Evolutionary conservation across 2,113 vertebrate species (phyloP), one percentile per base, ranked within the genome.

Genomic region (Spea bombifrons): DNA sequence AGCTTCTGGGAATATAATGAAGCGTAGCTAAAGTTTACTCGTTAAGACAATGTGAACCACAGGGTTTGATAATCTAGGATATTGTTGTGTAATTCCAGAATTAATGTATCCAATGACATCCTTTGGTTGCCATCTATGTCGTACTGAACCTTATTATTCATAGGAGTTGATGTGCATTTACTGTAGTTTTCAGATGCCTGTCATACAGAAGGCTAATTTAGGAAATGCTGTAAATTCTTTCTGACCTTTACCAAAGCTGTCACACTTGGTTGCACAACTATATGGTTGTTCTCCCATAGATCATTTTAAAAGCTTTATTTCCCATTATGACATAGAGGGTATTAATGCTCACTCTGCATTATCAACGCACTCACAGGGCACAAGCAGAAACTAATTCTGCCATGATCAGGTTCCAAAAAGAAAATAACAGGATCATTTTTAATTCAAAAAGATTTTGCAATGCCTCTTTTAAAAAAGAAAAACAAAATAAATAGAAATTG

Each of bases 301-400:
- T 80, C 77, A 80, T 80, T 80, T 80, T 80, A 80, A 80, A 80
- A 80, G 77, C 77, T 80, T 80, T 80, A 73, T 80, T 80, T 80
- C 73, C 77, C 77, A 80, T 73, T 80, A 80, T 73, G 70, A 46
- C 48, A 64, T 68, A 73, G 53, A 80, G 67, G 77, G 70, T 73
- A 79, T 79, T 79, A 79, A 66, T 50, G 52, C 70, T 73, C 53
- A 71, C 47, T 45, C 69, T 44, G 53, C 65, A 79, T 77, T 63
- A 79, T 79, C 71, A 73, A 71, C 67, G 16, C 67, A 50, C 59
- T 53, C 70, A 73, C 49, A 73, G 66, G 57, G 76, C 63, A 69
- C 66, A 71, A 57, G 45, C 9, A 57, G 5, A 66, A 55, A 67
- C 30, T 1, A 76, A 76, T 55, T 46, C 15, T 53, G 53, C 49